Evolutionary conservation across 2,888 invertebrate genomes (phyloP).

Genomic region (Eupithecia subumbrata): DNA sequence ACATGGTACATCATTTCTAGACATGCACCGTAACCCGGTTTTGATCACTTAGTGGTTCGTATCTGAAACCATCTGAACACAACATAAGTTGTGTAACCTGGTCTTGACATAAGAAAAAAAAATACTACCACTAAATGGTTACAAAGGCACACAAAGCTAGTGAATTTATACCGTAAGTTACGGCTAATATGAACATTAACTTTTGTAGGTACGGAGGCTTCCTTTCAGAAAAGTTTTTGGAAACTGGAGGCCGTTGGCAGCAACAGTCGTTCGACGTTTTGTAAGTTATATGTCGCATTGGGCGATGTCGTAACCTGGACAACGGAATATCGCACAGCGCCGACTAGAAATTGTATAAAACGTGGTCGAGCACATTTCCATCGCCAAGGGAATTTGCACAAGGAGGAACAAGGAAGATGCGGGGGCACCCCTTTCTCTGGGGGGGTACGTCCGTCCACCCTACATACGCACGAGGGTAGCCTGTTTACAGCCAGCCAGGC

Average conservation of each 20-base stretch:
- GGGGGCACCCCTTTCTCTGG: slow-evolving; percentile 80
- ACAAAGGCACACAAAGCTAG: neutral
- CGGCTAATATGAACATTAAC: neutral
- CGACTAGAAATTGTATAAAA: slow-evolving; percentile 83
- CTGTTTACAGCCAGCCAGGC: slow-evolving; percentile 81
- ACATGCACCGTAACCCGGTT: neutral
- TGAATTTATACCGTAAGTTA: neutral
- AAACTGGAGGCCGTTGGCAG: neutral
- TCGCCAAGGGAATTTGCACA: slow-evolving; percentile 84
- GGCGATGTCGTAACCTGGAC: slow-evolving; percentile 21
- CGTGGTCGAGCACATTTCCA: slow-evolving; percentile 83
- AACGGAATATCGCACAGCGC: slow-evolving; percentile 46
- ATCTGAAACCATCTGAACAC: neutral
- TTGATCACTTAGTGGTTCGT: neutral
- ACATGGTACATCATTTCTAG: neutral
- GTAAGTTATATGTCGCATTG: slow-evolving; percentile 11
- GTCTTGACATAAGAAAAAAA: neutral
- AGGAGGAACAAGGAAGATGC: slow-evolving; percentile 83
- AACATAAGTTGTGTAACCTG: neutral
- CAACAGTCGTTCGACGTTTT: neutral
- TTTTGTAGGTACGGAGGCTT: neutral
- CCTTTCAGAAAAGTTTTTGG: neutral
- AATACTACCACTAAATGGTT: neutral
- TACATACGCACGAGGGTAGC: slow-evolving; percentile 76
- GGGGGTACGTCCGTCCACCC: slow-evolving; percentile 77